Base-by-base conservation (phyloP, 2,113 vertebrate species). In the Neofelis nebulosa region DNA sequence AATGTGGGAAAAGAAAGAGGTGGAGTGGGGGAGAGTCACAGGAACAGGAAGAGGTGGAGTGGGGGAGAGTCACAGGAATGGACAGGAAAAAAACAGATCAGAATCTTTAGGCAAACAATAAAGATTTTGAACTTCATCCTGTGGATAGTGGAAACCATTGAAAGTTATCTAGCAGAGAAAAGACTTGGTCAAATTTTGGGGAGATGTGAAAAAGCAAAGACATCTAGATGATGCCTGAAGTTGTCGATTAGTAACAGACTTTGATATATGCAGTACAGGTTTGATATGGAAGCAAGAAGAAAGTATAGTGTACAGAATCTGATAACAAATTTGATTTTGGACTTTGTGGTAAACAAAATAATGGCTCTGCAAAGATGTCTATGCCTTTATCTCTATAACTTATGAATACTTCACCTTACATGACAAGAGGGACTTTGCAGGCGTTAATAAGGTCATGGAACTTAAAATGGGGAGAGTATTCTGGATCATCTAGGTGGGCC, bases 111-210 rank as follows among this genome's bases (percentile, higher is more conserved):
- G 31, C 50, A 92, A 78, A 52, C 93, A 5, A 27, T 38, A 48
- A 91, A 16, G 16, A 65, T 79, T 97, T 95, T 91, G 8, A 23
- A 81, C 36, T 80, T 95, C 27, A 94, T 81, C 57, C 65, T 81
- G 13, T 94, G 36, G 0, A 9, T 10, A 94, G 25, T 38, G 7
- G 71, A 87, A 95, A 7, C 5, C 50, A 50, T 0, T 80, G 31
- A 76, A 88, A 48, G 23, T 80, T 90, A 91, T 89, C 8, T 57
- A 33, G 8, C 7, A 31, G 18, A 91, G 7, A 14, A 80, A 90
- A 25, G 66, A 91, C 50, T 63, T 89, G 16, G 50, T 90, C 31
- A 55, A 5, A 87, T 90, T 92, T 92, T 29, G 14, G 25, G 10
- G 4, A 92, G 19, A n/a, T 55, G 1, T 19, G 55, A 45, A 27